Evolutionary conservation across 2,797 vertebrate genomes (phyloP).

Genomic region (Podarcis lilfordi): DNA sequence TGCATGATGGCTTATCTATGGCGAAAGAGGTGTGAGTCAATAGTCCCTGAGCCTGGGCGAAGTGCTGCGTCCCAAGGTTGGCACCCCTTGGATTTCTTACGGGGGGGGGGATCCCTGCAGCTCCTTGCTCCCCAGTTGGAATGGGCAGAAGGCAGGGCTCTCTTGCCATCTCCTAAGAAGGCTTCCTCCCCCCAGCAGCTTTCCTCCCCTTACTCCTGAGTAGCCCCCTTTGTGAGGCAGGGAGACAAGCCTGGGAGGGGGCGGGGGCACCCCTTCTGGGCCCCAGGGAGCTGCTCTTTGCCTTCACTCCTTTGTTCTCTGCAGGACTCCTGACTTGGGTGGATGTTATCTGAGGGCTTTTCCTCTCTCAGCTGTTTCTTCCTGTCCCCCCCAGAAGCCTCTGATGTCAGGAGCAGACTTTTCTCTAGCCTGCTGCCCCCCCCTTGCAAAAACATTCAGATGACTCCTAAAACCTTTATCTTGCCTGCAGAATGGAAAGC

Average conservation of each 20-base stretch:
- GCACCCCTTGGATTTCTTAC: not conserved
- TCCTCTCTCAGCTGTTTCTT: constrained; percentile 6
- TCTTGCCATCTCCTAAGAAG: no score
- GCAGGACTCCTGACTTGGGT: no score
- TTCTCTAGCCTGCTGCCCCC: not conserved
- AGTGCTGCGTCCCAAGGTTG: not conserved
- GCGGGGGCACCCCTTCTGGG: rapidly evolving
- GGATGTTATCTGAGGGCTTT: not conserved
- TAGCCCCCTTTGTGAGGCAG: not conserved
- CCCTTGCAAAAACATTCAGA: not conserved
- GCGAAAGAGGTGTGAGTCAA: not conserved
- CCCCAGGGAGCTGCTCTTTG: not conserved
- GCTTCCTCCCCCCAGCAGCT: not conserved
- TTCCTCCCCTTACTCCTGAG: not conserved
- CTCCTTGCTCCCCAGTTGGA: not conserved
- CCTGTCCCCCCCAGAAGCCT: not conserved
- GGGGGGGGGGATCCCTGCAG: not conserved
- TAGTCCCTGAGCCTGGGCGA: not conserved
- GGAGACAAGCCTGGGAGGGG: not conserved
- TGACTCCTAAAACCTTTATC: not conserved
- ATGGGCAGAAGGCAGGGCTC: not conserved
- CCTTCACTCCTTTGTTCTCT: not conserved
- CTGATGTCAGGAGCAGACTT: not conserved
- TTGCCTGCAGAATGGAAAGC: not conserved
- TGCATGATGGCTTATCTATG: not conserved